Evolutionary conservation across 2,888 invertebrate genomes (phyloP).

Genomic region (Hydrotaea cyrtoneurina): DNA sequence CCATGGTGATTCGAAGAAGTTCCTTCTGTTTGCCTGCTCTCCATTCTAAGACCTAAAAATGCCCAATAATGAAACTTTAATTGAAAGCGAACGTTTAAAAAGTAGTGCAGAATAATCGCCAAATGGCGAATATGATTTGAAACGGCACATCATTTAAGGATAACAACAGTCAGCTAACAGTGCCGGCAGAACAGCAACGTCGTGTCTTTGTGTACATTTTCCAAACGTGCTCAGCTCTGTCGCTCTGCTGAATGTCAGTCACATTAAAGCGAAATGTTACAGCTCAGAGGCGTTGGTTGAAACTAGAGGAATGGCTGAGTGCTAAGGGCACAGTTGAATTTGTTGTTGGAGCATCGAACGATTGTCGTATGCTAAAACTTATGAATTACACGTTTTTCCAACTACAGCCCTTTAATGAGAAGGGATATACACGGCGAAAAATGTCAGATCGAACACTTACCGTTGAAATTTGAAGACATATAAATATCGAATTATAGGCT

Average conservation of each 20-base stretch:
- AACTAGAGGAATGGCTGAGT: background rate
- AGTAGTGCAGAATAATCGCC: background rate
- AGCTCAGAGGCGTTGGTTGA: background rate
- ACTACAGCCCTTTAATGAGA: background rate
- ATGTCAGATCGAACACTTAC: background rate
- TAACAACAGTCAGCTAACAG: constrained; percentile 40
- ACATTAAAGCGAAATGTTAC: background rate
- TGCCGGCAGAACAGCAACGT: background rate
- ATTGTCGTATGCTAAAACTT: constrained; percentile 33
- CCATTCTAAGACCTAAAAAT: constrained; percentile 44
- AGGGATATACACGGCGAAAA: background rate
- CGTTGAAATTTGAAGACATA: too few species aligned
- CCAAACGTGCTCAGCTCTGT: too few species aligned
- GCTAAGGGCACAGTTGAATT: background rate
- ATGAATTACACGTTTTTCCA: background rate
- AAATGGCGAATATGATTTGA: constrained; percentile 27
- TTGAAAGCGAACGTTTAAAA: constrained; percentile 34
- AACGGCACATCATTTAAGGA: constrained; percentile 45
- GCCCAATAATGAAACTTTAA: constrained; percentile 52
- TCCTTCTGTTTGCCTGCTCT: background rate
- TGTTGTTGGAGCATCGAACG: too few species aligned
- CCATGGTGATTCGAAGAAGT: constrained; percentile 29
- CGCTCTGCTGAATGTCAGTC: background rate
- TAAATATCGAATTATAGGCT: too few species aligned
- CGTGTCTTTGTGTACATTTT: background rate